Evolutionary conservation across 1,140 invertebrate genomes (phyloP), one percentile per base, ranked within the genome.

Genomic region (Calliopsis andreniformis): DNA sequence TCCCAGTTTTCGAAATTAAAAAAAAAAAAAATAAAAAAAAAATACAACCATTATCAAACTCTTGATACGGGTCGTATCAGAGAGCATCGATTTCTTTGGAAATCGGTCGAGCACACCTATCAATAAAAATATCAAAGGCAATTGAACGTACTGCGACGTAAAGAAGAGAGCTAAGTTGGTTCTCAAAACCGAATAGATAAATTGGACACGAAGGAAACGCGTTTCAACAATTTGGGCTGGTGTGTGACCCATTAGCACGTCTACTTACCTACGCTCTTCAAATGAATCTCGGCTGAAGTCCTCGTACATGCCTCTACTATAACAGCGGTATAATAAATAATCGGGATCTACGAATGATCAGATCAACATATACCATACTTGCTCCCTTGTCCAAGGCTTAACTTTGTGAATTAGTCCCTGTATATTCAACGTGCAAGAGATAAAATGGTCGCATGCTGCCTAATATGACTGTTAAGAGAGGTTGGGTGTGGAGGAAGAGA

Each of bases 271-370:
- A 91, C 96, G 94, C 86, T 97, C 96, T 92, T 97, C 96, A 92
- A 96, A 96, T 51, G 95, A 95, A 92, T 96, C 96, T 81, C 96
- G 93, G 91, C 95, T 96, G 89, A 96, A 96, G 93, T 96, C 96
- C 93, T 97, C 96, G 93, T 96, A 97, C 92, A 96, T 94, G 86
- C 95, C 94, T 91, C 91, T 92, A 91, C 90, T 92, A 91, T 84
- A 92, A 92, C 89, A 91, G 82, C 87, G 87, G 83, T 86, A 90
- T 84, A 90, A 91, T 89, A 87, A 90, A 89, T 90, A 90, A 91
- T 91, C 86, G 87, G 89, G 88, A 39, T 89, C 88, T 87, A 85
- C 85, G 63, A 83, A 70, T 83, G 72, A 71, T 79, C 64, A 75
- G 80, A 83, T 83, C 82, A 83, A 83, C 62, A 70, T 68, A 86